Base-by-base conservation (phyloP, 2,888 invertebrate species). In the Eugnorisma glareosa region DNA sequence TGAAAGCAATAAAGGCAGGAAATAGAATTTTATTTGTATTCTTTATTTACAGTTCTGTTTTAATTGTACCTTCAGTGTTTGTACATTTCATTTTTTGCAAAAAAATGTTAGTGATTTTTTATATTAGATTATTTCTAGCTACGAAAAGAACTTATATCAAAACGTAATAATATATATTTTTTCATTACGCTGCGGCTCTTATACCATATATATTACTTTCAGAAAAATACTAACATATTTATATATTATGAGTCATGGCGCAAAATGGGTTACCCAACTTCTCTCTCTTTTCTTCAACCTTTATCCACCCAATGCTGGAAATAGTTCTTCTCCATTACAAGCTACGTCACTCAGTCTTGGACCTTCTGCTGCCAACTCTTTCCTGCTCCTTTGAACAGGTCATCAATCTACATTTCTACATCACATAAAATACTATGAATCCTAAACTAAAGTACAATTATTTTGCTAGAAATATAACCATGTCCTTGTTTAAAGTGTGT, bases 21-120 rank as follows among this genome's bases (percentile, higher is more conserved):
- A 35, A 68, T 63, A 40, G 1, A 40, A 13, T 57, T 68, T 79
- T 57, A 40, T 75, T 79, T 61, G 21, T 18, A 11, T 40, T 73
- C 7, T 24, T 2, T 5, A 18, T 45, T 45, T 67, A 45, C 10
- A n/a, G 67, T 79, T 75, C 5, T 15, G 11, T 75, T 67, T 73
- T 31, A 43, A 2, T 51, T 45, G 1, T 15, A 0, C 21, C 15
- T 21, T 59, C 15, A 43, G n/a, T 1, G n/a, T 28, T 45, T 45
- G n/a, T 0, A 72, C 8, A 11, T 51, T 37, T 77, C 43, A 8
- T 0, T 21, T 48, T 48, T 21, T 48, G 21, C 10, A n/a, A 18
- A 18, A 61, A 31, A 1, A 15, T 72, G 13, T 51, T 18, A 35
- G 6, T 37, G 21, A 2, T 57, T 5, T 75, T 0, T 37, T 0